Evolutionary conservation across 2,888 invertebrate species (phyloP), one percentile per base, ranked within the genome.

Genomic region (Malthinus seriepunctatus): DNA sequence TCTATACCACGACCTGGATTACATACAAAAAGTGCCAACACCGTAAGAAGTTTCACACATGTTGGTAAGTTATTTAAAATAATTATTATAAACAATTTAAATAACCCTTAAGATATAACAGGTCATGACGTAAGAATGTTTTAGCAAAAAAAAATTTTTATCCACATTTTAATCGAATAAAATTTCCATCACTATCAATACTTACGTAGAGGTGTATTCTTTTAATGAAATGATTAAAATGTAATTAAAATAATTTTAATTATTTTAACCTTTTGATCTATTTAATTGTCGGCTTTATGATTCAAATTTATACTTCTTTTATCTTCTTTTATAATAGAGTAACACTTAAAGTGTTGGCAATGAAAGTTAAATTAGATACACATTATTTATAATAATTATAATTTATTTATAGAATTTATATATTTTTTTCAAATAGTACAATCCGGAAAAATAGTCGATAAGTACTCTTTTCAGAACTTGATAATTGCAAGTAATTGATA

Each of bases 21-120:
- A 69, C 81, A 86, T 73, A 87, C 89, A 64, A 85, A 88, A 72
- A 87, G 88, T 67, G 91, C 93, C 68, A 93, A 94, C 79, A 93
- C 93, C 55, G 89, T 92, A 64, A 83, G 93, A 75, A 90, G 91
- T 78, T 93, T 89, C 82, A 86, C 87, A 73, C 93, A 93, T 82
- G 82, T 85, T 78, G 88, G 89, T 89, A 77, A 82, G 85, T 80
- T 3, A 45, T 11, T 38, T 38, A 11, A 38, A 38, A 38, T 38
- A 14, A 38, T 38, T 14, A 38, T 38, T 38, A 15, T 42, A 14
- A 42, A n/a, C 14, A 12, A 23, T 8, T 42, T 14, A 12, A 14
- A 42, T 42, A 42, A 42, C 23, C 23, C 39, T 42, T 5, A 11
- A 42, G 23, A 42, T 42, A 11, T 15, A 15, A 15, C 14, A n/a